Percentiles rank a stretch among this genome's conserved stretches.
These are phyloP conservation scores for Belgica antarctica DNA, from an alignment of 2,888 invertebrate genomes.

Conservation along the genomic window DNA sequence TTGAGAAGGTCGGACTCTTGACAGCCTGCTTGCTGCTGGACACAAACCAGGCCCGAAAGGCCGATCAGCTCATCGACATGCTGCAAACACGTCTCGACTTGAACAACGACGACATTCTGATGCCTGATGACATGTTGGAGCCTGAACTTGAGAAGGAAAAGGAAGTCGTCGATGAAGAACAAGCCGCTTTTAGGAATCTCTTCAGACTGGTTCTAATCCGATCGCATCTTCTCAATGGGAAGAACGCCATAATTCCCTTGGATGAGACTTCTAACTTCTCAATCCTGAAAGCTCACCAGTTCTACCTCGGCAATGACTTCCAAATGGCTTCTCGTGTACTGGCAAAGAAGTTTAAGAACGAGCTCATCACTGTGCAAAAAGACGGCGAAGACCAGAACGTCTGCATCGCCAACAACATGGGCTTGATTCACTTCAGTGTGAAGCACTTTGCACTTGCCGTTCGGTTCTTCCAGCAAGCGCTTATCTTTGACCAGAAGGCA, in stretches of 20 bases:
- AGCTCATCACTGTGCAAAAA: conserved; percentile 47
- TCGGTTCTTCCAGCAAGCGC: conserved; percentile 54
- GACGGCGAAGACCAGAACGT: conserved; percentile 52
- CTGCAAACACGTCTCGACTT: conserved; percentile 50
- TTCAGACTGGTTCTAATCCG: conserved; percentile 51
- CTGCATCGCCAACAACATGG: conserved; percentile 55
- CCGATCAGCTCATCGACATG: conserved; percentile 51
- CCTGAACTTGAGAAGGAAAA: conserved; percentile 30
- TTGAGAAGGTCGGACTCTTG: conserved; percentile 50
- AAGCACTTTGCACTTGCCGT: conserved; percentile 55
- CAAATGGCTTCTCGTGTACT: conserved; percentile 56
- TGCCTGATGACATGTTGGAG: conserved; percentile 45
- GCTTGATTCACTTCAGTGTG: conserved; percentile 54
- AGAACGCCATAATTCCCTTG: conserved; percentile 50
- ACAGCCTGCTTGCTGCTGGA: conserved; percentile 50
- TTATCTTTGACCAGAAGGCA: conserved; percentile 52
- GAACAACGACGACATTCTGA: conserved; percentile 45
- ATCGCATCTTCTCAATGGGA: conserved; percentile 52
- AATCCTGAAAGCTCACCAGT: conserved; percentile 54
- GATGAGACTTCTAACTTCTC: conserved; percentile 52
- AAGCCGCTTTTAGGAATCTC: conserved; percentile 48
- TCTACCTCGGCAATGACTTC: conserved; percentile 55
- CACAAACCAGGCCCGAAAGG: conserved; percentile 53
- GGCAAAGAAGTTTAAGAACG: conserved; percentile 48
- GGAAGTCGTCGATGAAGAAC: conserved; percentile 33